Conservation (phyloP, 2,888 invertebrate species). For the Dorcus hopei region DNA sequence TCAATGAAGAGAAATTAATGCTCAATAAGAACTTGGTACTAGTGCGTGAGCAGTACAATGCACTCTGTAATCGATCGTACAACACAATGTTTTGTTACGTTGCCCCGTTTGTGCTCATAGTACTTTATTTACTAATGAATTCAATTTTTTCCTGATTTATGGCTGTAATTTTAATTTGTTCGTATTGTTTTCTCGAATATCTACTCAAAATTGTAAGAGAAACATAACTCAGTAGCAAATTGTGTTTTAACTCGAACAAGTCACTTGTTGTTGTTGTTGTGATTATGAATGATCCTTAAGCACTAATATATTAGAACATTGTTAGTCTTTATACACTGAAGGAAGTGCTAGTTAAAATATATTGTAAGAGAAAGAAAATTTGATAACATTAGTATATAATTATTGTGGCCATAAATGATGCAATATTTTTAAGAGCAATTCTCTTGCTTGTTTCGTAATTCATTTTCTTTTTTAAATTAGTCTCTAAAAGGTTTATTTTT, state of each 20-base stretch:
- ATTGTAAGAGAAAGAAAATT: background rate
- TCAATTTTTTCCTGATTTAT: constrained; percentile 62
- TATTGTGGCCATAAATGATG: background rate
- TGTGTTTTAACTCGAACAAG: background rate
- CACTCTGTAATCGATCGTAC: constrained; percentile 58
- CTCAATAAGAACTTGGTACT: constrained; percentile 59
- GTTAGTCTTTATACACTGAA: background rate
- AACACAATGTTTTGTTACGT: constrained; percentile 58
- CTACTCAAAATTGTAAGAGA: constrained; percentile 45
- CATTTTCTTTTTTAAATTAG: too few species aligned
- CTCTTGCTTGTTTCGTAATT: background rate
- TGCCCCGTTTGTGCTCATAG: constrained; percentile 57
- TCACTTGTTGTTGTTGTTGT: background rate
- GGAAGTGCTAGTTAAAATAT: background rate
- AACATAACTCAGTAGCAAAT: constrained; percentile 28
- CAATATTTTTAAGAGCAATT: background rate
- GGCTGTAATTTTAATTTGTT: constrained; percentile 50
- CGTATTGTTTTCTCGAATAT: constrained; percentile 46
- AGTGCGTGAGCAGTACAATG: constrained; percentile 59
- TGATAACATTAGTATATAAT: background rate
- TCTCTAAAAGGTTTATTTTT: too few species aligned
- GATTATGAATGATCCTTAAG: background rate
- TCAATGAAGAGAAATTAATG: constrained; percentile 60
- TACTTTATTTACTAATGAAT: constrained; percentile 60
- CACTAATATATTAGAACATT: background rate